Evolutionary conservation across 2,797 vertebrate species (phyloP), one percentile per base, ranked within the genome.

Genomic region (Diceros bicornis): DNA sequence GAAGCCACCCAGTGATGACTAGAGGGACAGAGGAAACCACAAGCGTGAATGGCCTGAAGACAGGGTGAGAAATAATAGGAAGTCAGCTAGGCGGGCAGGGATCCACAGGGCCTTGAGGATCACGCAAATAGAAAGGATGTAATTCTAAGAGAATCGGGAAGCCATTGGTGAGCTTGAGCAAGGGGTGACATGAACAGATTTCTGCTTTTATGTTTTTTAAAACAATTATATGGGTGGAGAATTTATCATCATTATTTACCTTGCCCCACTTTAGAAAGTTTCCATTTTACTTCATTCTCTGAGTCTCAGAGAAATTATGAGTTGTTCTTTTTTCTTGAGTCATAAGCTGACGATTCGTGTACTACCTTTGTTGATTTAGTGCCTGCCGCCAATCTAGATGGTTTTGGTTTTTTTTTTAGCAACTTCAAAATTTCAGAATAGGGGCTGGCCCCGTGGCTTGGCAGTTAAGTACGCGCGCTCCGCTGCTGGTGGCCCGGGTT

Each of bases 311-410:
- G 50, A 75, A 96, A 68, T 81, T 55, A 18, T 21, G 20, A 68
- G 2, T 95, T 57, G 7, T 82, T 77, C 37, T 94, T 92, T 84
- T 83, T 94, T 78, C 17, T 86, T 61, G 57, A 92, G 37, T 91
- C 59, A 44, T 68, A 82, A 81, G 57, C 32, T 77, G 32, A 41
- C 94, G 69, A 71, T 88, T 57, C 13, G 6, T 34, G 4, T 20
- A 18, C 14, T 61, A 0, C 50, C 57, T 68, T 64, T 64, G 47
- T 79, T 79, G 72, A 50, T 78, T 69, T 64, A 83, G 11, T 74
- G 85, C 59, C 50, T 59, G 75, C 47, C 87, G 50, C 62, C 64
- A 61, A 83, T 87, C 59, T 64, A 92, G 44, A 82, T 85, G 84
- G 6, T 0, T 20, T 71, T 44, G 72, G 52, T 64, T 55, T 84